Conservation (phyloP, 37 sponge, comb jelly and placozoan species). For the Beroe forskalii region DNA sequence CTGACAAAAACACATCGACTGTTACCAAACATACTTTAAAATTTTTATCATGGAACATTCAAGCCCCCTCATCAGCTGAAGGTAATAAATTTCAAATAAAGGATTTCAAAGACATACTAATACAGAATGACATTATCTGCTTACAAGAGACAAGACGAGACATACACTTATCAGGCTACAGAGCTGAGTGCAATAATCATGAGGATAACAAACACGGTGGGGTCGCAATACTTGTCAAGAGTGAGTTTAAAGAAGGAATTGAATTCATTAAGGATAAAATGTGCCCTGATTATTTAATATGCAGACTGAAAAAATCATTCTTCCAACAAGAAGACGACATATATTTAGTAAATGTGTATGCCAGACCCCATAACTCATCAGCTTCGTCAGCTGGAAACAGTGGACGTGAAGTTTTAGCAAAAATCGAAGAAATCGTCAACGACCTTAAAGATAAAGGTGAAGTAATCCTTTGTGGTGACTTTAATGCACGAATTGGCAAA, state of each 20-base stretch:
- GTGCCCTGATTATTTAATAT: neutral
- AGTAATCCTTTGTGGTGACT: neutral
- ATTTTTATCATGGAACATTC: neutral
- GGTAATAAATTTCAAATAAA: neutral
- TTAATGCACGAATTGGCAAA: neutral
- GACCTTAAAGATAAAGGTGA: neutral
- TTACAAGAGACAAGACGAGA: neutral
- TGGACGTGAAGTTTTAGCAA: neutral
- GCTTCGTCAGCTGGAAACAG: neutral
- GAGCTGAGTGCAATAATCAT: neutral
- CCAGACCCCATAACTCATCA: neutral
- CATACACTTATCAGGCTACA: neutral
- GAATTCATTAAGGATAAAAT: neutral
- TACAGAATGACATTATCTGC: neutral
- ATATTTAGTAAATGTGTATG: neutral
- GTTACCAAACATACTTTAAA: no score
- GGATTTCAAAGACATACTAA: neutral
- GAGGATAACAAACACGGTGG: neutral
- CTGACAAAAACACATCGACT: no score
- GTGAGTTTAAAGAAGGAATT: neutral
- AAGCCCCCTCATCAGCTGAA: neutral
- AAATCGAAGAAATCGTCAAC: no score
- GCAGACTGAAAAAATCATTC: neutral
- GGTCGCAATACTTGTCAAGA: neutral
- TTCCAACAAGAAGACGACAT: neutral